Conservation (phyloP, 2,888 invertebrate species). For the Caenorhabditis imperialis region DNA sequence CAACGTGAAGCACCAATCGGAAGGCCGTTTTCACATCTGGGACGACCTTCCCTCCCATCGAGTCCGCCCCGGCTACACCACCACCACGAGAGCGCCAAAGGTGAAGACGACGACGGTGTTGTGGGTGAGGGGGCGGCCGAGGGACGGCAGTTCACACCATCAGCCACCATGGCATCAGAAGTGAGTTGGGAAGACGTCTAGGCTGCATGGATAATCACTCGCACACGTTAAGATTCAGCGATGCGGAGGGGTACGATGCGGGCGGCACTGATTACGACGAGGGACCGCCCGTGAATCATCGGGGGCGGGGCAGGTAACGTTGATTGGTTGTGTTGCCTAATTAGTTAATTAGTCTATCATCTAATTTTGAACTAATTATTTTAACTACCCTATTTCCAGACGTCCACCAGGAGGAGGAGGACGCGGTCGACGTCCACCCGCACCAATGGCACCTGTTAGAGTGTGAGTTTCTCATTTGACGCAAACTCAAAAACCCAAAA, state of each 20-base stretch:
- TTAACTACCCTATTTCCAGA: too few relatives aligned
- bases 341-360: background rate
- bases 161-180: slow-evolving; percentile 33
- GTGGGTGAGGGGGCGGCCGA: slow-evolving; percentile 43
- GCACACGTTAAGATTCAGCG: slow-evolving; percentile 44
- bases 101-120: slow-evolving; percentile 9
- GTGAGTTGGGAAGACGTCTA: slow-evolving; percentile 28
- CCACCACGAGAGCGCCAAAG: slow-evolving; percentile 26
- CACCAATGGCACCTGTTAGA: slow-evolving; percentile 32
- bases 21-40: slow-evolving; percentile 32
- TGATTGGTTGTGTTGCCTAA: too few relatives aligned
- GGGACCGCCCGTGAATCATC: slow-evolving; percentile 5
- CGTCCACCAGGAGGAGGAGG: slow-evolving; percentile 12
- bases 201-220: slow-evolving; percentile 5
- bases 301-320: too few relatives aligned
- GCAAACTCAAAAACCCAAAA: too few relatives aligned
- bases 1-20: slow-evolving; percentile 42
- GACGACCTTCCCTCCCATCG: slow-evolving; percentile 26
- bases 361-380: background rate
- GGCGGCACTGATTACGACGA: slow-evolving; percentile 13
- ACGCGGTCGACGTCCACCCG: slow-evolving; percentile 31
- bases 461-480: too few relatives aligned
- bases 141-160: slow-evolving; percentile 3
- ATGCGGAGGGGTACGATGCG: slow-evolving; percentile 25
- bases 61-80: slow-evolving; percentile 25